These are phyloP conservation scores for Nephrotoma flavescens DNA, from an alignment of 2,888 invertebrate genomes.

Conservation along the genomic window DNA sequence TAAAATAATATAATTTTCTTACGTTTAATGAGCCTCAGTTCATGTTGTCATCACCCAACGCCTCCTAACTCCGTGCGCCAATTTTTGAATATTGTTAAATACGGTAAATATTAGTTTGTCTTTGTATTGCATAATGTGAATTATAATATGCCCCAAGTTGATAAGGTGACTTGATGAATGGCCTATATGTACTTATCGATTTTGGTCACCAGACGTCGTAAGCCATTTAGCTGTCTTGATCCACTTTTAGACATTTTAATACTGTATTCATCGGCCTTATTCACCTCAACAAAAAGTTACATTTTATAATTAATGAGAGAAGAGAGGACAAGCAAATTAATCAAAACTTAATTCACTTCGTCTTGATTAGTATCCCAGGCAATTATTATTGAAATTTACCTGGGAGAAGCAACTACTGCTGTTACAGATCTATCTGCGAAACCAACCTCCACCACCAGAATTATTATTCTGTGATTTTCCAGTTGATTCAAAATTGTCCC, in stretches of 20 bases:
- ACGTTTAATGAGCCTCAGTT: constrained; percentile 77
- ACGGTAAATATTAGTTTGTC: background rate
- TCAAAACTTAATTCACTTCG: background rate
- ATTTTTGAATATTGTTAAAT: constrained; percentile 27
- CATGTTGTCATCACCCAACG: constrained; percentile 98
- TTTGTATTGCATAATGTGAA: background rate
- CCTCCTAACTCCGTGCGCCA: constrained; percentile 77
- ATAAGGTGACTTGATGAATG: background rate
- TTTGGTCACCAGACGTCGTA: background rate
- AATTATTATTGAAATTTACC: background rate
- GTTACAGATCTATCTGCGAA: background rate
- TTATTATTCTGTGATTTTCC: background rate
- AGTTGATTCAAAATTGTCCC: background rate
- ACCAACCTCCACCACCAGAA: background rate
- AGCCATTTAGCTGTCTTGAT: background rate
- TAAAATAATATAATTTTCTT: background rate
- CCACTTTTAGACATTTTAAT: background rate
- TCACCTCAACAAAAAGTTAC: background rate
- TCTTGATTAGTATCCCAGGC: background rate
- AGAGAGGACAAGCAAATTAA: background rate
- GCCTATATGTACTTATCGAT: background rate
- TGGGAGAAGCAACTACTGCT: background rate
- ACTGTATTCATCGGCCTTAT: background rate
- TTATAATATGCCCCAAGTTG: background rate
- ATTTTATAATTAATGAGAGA: background rate